Percentiles rank a stretch among this genome's conserved stretches.
phyloP scores from a whole-genome alignment of 2,113 vertebrate species.

The Machaerirhynchus nigripectus region DNA sequence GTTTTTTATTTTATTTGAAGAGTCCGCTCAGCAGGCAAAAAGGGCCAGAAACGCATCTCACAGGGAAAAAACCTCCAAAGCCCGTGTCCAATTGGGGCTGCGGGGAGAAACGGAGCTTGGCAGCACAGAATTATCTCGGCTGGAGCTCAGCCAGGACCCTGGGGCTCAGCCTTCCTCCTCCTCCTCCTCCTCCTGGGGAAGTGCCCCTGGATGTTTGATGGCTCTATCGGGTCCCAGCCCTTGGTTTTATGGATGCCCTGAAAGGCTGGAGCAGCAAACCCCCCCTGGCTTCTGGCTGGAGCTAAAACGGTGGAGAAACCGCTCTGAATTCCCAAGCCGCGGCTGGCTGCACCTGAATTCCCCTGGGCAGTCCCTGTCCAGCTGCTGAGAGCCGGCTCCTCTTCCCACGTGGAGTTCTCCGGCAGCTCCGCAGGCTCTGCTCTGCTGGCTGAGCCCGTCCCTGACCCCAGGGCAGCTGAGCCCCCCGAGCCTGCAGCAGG shows the following conservation, averaged over 20 bases:
- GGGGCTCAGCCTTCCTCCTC: background rate
- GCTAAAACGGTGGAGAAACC: rapidly evolving
- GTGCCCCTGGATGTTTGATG: background rate
- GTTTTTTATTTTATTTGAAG: background rate
- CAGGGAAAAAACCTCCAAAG: background rate
- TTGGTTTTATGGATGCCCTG: background rate
- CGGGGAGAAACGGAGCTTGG: background rate
- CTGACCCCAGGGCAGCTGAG: background rate
- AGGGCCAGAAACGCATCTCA: background rate
- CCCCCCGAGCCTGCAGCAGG: background rate
- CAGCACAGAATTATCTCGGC: background rate
- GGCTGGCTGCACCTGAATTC: background rate
- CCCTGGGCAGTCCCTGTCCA: background rate
- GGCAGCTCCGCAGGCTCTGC: background rate
- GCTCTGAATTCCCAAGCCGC: background rate
- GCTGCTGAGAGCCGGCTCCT: background rate
- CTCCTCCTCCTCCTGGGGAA: background rate
- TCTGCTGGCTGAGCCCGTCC: background rate
- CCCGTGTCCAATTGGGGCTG: background rate
- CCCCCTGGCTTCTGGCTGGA: background rate
- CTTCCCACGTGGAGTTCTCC: rapidly evolving
- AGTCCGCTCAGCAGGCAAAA: background rate
- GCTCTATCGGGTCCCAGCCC: background rate
- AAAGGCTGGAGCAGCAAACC: background rate
- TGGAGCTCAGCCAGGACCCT: background rate